These are phyloP conservation scores for Neomicropteryx cornuta DNA, from an alignment of 1,140 invertebrate genomes.

Conservation along the genomic window DNA sequence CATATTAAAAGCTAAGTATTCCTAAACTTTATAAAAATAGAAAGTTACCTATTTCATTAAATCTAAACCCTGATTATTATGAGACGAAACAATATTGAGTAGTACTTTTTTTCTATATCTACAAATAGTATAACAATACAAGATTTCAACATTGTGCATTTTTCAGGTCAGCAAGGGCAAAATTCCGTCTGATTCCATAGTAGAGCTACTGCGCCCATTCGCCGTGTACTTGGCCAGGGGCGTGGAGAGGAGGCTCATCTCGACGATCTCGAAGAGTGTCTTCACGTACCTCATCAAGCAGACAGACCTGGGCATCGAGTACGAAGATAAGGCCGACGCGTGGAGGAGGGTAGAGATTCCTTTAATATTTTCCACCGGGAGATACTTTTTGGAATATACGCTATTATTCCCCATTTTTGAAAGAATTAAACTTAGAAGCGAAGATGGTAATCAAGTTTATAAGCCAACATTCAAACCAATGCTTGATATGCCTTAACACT, in stretches of 20 bases:
- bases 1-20: too few species aligned
- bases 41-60: too few species aligned
- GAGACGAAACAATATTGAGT: conserved; percentile 18
- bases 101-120: conserved; percentile 6
- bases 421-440: conserved; percentile 12
- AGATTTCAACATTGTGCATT: not conserved
- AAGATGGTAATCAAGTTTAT: conserved; percentile 6
- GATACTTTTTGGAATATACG: not conserved
- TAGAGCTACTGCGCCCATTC: conserved; percentile 52
- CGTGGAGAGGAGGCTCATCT: conserved; percentile 41
- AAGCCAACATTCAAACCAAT: too few species aligned
- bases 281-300: conserved; percentile 64
- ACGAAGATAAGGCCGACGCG: conserved; percentile 51
- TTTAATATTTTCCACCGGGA: too few species aligned
- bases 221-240: conserved; percentile 43
- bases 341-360: conserved; percentile 51
- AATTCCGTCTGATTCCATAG: conserved; percentile 41
- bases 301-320: conserved; percentile 58
- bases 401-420: conserved; percentile 11
- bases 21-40: too few species aligned
- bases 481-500: too few species aligned
- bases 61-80: too few species aligned
- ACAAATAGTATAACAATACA: conserved; percentile 5
- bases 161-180: conserved; percentile 49
- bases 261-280: conserved; percentile 46